A percentile compares a stretch with the other conserved stretches of the same genome.
phyloP scores from a whole-genome alignment of 2,797 vertebrate species.

The Acanthornis magna region DNA sequence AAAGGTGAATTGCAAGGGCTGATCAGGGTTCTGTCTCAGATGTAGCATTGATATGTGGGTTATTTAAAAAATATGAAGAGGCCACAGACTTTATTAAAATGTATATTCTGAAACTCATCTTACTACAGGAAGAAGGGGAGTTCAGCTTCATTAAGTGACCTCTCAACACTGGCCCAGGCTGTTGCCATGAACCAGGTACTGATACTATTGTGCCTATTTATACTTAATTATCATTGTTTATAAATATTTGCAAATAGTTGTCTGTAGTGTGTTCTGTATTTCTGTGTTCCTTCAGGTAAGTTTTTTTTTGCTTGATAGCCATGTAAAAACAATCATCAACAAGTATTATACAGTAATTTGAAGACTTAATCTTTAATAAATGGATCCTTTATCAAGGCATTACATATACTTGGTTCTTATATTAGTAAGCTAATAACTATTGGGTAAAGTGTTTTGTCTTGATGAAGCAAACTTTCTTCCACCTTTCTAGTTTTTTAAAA shows the following conservation, averaged over 20 bases:
- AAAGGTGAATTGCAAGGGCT: background rate
- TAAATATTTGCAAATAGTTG: background rate
- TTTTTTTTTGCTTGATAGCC: background rate
- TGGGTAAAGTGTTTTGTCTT: background rate
- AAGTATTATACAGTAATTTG: background rate
- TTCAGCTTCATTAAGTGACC: slow-evolving; percentile 80
- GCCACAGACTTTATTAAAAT: background rate
- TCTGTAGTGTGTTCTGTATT: background rate
- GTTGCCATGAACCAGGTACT: slow-evolving; percentile 72
- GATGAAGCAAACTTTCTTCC: background rate
- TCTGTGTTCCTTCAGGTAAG: background rate
- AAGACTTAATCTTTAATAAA: background rate
- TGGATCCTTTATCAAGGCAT: background rate
- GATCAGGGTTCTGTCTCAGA: background rate
- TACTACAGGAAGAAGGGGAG: slow-evolving; percentile 68
- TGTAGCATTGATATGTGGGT: background rate
- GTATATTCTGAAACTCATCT: background rate
- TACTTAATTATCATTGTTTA: background rate
- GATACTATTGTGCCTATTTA: background rate
- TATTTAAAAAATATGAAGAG: background rate
- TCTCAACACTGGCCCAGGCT: slow-evolving; percentile 74
- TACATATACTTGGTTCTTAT: background rate
- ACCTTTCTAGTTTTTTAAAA: background rate
- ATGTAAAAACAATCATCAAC: background rate
- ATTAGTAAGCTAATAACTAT: background rate